phyloP scores from a whole-genome alignment of 2,797 vertebrate genomes.

The Manis crassicaudata region DNA sequence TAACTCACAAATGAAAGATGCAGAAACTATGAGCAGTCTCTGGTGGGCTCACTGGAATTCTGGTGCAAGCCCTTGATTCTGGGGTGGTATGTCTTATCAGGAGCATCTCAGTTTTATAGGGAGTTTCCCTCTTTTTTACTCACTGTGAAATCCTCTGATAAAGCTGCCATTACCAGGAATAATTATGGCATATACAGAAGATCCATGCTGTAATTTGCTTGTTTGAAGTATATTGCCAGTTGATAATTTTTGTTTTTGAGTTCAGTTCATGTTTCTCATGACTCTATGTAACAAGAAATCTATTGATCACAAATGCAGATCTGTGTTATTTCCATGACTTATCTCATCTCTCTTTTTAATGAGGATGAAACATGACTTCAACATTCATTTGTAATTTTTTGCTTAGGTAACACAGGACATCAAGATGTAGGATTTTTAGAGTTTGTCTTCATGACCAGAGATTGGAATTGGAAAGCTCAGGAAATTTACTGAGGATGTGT shows the following conservation, averaged over 20 bases:
- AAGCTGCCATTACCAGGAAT: constrained; percentile 26
- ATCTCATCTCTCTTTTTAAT: not conserved
- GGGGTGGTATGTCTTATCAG: not conserved
- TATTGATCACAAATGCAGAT: not conserved
- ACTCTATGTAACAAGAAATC: not conserved
- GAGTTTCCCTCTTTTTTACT: not conserved
- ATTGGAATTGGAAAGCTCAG: not conserved
- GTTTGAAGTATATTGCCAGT: not conserved
- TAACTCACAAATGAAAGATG: constrained; percentile 37
- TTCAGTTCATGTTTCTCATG: not conserved
- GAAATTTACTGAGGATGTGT: not conserved
- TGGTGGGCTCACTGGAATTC: not conserved
- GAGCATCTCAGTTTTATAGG: constrained; percentile 45
- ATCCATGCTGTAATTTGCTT: constrained; percentile 18
- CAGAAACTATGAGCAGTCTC: constrained; percentile 14
- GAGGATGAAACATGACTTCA: not conserved
- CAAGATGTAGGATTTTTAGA: not conserved
- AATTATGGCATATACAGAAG: constrained; percentile 48
- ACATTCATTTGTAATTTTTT: not conserved
- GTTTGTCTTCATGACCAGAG: not conserved
- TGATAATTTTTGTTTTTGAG: not conserved
- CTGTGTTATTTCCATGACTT: not conserved
- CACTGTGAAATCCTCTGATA: constrained; percentile 37
- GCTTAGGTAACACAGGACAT: not conserved
- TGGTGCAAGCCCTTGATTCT: not conserved